Percentiles rank a stretch among this genome's conserved stretches.
phyloP scores from a whole-genome alignment of 2,888 invertebrate species.

The Syritta pipiens region DNA sequence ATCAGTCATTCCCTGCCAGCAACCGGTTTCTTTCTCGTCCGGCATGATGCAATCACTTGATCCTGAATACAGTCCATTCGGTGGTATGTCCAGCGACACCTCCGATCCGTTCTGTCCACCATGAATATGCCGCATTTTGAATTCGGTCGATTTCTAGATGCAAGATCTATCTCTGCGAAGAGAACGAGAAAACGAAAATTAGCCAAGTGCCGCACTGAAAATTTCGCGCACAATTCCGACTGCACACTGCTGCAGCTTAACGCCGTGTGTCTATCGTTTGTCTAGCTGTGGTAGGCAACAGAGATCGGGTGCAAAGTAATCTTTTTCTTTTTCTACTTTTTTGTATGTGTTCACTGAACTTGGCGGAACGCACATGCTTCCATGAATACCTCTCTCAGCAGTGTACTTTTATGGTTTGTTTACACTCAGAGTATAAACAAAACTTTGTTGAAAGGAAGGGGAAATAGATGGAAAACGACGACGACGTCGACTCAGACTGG shows the following conservation, averaged over 20 bases:
- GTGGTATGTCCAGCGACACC: constrained; percentile 77
- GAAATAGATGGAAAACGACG: background rate
- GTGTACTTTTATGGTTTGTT: constrained; percentile 50
- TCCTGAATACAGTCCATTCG: constrained; percentile 76
- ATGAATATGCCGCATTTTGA: constrained; percentile 61
- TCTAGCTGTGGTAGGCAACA: too few species aligned
- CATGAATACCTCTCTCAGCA: too few species aligned
- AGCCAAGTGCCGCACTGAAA: constrained; percentile 49
- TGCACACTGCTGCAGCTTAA: too few species aligned
- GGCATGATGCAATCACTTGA: constrained; percentile 80
- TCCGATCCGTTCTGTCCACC: constrained; percentile 72
- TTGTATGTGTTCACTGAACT: constrained; percentile 58
- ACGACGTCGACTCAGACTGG: background rate
- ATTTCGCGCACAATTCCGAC: constrained; percentile 31
- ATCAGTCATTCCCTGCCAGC: constrained; percentile 72
- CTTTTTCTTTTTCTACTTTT: too few species aligned
- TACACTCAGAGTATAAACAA: constrained; percentile 10
- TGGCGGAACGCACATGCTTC: constrained; percentile 55
- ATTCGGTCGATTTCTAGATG: too few species aligned
- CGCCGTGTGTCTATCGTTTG: constrained; percentile 9
- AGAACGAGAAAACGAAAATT: constrained; percentile 4
- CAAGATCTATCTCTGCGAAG: constrained; percentile 12
- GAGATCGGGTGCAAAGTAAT: too few species aligned
- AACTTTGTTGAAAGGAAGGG: background rate
- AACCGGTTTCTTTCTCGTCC: constrained; percentile 75